phyloP scores from a whole-genome alignment of 2,113 vertebrate genomes.

The Coreoperca whiteheadi region DNA sequence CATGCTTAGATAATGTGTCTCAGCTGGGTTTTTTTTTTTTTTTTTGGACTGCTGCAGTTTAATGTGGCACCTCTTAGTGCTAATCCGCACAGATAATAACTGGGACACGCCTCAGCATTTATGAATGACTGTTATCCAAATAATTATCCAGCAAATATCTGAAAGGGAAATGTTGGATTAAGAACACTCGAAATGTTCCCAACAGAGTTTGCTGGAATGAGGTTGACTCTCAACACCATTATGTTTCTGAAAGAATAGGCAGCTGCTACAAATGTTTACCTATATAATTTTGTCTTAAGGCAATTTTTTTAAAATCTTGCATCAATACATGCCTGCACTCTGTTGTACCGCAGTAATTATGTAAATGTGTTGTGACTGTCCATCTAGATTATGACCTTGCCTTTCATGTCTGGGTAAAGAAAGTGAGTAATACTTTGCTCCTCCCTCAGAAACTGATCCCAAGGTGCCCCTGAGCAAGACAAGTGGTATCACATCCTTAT shows the following conservation, averaged over 20 bases:
- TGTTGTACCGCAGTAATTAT: background rate
- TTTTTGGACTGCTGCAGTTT: background rate
- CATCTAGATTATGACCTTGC: background rate
- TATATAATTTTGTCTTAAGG: too few species aligned
- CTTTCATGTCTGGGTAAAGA: background rate
- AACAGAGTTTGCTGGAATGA: too few species aligned
- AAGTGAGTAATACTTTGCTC: background rate
- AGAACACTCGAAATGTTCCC: background rate
- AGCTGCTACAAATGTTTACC: background rate
- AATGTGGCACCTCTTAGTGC: background rate
- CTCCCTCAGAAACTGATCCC: background rate
- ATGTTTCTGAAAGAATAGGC: background rate
- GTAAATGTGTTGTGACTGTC: background rate
- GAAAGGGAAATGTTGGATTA: conserved; percentile 13
- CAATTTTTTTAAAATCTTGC: background rate
- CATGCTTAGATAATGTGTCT: background rate
- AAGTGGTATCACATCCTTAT: background rate
- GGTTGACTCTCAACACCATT: background rate
- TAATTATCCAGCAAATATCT: conserved; percentile 12
- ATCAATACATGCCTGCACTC: background rate
- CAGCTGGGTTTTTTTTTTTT: too few species aligned
- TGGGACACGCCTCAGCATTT: background rate
- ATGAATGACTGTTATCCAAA: background rate
- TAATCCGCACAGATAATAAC: conserved; percentile 39
- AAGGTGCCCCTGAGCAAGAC: background rate